Percentiles rank a stretch among this genome's conserved stretches.
These are phyloP conservation scores for Notolabrus celidotus DNA, from an alignment of 2,797 vertebrate genomes.

Conservation along the genomic window DNA sequence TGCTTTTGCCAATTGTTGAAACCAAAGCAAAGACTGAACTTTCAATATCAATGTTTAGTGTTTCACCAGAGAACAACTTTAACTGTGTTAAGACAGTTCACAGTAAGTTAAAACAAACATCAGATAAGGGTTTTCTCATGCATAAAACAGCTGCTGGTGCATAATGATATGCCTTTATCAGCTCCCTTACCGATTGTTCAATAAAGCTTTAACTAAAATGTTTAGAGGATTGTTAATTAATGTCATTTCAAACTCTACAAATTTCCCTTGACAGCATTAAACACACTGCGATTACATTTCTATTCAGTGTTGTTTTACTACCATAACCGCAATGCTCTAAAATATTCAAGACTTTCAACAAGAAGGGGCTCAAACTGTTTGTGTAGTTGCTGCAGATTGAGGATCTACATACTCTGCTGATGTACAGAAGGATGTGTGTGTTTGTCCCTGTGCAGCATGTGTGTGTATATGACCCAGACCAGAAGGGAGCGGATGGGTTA, in stretches of 20 bases:
- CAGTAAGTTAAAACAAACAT: conserved; percentile 10
- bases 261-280: not conserved
- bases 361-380: not conserved
- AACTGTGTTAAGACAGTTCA: conserved; percentile 3
- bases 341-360: conserved; percentile 5
- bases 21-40: not conserved
- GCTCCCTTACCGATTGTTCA: not conserved
- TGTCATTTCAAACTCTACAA: not conserved
- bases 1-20: not conserved
- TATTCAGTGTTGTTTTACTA: not conserved
- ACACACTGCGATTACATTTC: conserved; percentile 1
- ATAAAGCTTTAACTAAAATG: conserved; percentile 18
- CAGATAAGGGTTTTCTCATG: conserved; percentile 1
- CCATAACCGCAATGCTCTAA: conserved; percentile 5
- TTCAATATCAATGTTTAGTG: not conserved
- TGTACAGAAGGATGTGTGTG: not conserved
- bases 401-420: not conserved
- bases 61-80: conserved; percentile 12
- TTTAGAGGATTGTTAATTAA: conserved; percentile 1
- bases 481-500: conserved; percentile 68
- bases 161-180: conserved; percentile 15
- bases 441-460: not conserved
- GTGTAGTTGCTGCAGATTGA: not conserved
- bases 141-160: not conserved
- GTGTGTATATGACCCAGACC: conserved; percentile 27